Evolutionary conservation across 2,113 vertebrate species (phyloP).

Genomic region (Circaetus gallicus): DNA sequence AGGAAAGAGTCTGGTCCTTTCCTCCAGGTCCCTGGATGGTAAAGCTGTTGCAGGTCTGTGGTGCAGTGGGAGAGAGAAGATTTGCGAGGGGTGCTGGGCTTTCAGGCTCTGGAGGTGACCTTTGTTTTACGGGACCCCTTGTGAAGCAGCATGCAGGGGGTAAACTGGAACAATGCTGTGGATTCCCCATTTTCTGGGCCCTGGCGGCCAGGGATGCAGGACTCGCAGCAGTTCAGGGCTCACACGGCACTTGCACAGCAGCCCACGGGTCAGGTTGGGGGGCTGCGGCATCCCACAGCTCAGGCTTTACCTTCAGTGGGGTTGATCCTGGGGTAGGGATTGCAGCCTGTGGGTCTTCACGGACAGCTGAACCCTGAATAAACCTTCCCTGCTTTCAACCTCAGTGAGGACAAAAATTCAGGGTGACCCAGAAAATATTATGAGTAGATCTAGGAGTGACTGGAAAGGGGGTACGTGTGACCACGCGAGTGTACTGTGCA

Average conservation of each 20-base stretch:
- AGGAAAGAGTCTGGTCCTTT: not conserved
- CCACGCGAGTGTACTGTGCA: not conserved
- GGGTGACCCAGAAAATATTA: not conserved
- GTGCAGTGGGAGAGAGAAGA: not conserved
- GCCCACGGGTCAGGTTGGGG: fast-evolving
- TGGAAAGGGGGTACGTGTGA: not conserved
- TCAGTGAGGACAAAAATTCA: not conserved
- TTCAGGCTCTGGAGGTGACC: not conserved
- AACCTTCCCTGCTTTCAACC: not conserved
- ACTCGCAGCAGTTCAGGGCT: not conserved
- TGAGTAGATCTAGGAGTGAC: not conserved
- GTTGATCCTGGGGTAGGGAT: not conserved
- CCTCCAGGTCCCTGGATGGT: not conserved
- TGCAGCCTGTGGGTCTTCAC: not conserved
- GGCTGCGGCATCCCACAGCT: not conserved
- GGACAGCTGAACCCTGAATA: not conserved
- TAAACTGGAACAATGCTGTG: not conserved
- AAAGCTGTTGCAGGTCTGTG: not conserved
- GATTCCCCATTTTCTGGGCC: not conserved
- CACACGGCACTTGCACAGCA: not conserved
- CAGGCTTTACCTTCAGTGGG: not conserved
- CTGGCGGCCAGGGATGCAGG: not conserved
- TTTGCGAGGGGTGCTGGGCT: not conserved
- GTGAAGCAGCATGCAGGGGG: not conserved
- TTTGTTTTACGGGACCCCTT: not conserved